A percentile compares a stretch with the other conserved stretches of the same genome.
Evolutionary conservation across 1,140 invertebrate species (phyloP).

Genomic region (Oreohelix idahoensis): DNA sequence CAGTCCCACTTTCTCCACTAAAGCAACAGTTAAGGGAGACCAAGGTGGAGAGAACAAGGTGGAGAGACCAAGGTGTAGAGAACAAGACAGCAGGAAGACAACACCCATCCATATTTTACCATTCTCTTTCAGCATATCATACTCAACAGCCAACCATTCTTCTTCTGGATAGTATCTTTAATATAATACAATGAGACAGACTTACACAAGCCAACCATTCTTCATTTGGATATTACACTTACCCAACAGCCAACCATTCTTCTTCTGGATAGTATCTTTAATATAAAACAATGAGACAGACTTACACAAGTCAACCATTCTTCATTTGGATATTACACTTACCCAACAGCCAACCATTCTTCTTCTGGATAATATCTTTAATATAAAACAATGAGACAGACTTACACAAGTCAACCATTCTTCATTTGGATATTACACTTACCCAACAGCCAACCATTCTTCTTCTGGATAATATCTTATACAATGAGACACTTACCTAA

Average conservation of each 20-base stretch:
- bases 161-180: background rate
- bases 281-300: background rate
- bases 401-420: background rate
- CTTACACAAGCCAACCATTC: background rate
- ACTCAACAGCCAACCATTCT: background rate
- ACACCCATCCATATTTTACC: too few species aligned
- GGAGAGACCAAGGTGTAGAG: too few species aligned
- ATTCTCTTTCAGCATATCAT: too few species aligned
- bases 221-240: background rate
- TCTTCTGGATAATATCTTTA: background rate
- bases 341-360: background rate
- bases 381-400: background rate
- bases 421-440: constrained; percentile 54
- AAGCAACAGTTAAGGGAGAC: too few species aligned
- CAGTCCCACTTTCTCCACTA: too few species aligned
- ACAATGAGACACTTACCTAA: background rate
- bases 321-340: background rate
- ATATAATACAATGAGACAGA: background rate
- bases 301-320: background rate
- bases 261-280: background rate
- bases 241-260: background rate
- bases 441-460: constrained; percentile 97
- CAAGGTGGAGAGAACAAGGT: too few species aligned
- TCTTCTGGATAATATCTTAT: constrained; percentile 98
- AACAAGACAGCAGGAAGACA: too few species aligned